Base-by-base conservation (phyloP, 2,888 invertebrate species). In the Cryptus viduatorius region DNA sequence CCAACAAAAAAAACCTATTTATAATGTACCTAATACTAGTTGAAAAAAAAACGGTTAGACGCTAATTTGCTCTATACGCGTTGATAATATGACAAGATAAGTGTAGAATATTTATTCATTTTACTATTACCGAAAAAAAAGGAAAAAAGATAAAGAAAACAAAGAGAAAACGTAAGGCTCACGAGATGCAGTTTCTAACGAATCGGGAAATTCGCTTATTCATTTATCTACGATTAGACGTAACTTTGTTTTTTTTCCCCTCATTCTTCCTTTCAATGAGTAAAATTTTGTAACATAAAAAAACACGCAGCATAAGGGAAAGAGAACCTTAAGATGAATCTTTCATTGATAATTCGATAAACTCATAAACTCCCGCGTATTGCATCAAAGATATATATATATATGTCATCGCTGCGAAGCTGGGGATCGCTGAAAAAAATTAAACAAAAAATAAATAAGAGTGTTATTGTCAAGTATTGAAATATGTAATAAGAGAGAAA, bases 171-270 rank as follows among this genome's bases (percentile, higher is more conserved):
- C 42, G 42, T 67, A 42, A 81, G 81, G 75, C 78, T 84, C 65
- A 79, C 46, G 84, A 59, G 29, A 82, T 76, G 46, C 82, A 67
- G 44, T n/a, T 64, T 79, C 85, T 79, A 84, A 89, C 90, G 88
- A 90, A 90, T 90, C 86, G 75, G 88, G 88, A 87, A 90, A 89
- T 90, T 90, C 89, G 88, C 86, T 88, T 83, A 81, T 73, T 85
- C 83, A 46, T 83, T 77, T 82, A 79, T 83, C 53, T 76, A 67
- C 24, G 56, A 73, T 81, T 68, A 77, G 59, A 50, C 59, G 19
- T 16, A 68, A 81, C 65, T 82, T 81, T 59, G 37, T 31, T 75
- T 71, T 48, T 73, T 65, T 44, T 53, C 64, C 29, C 71, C 16
- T 61, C 69, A 46, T 87, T 82, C 84, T 87, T 86, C 82, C 19